Evolutionary conservation across 2,797 vertebrate genomes (phyloP).

Genomic region (Octomys mimax): DNA sequence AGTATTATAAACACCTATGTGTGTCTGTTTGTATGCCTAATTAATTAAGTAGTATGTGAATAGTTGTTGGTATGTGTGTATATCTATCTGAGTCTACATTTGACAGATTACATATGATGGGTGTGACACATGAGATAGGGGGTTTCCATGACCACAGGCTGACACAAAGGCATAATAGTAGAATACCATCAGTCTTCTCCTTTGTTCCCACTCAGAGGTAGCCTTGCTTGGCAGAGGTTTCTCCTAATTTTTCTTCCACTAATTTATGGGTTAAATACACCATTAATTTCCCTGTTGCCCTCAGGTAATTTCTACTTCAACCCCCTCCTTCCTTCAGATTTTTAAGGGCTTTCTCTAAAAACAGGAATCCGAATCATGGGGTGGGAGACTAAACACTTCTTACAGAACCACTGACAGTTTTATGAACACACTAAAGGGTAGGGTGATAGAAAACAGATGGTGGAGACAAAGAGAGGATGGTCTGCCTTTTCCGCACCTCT

Average conservation of each 20-base stretch:
- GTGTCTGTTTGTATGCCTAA: neutral
- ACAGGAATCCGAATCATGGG: neutral
- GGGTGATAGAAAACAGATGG: neutral
- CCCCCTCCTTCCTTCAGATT: neutral
- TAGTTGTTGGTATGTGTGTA: constrained; percentile 5
- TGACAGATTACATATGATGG: neutral
- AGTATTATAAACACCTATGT: neutral
- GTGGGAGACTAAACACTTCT: neutral
- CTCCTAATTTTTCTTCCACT: constrained; percentile 34
- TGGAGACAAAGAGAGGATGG: neutral
- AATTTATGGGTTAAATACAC: neutral
- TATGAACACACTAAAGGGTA: neutral
- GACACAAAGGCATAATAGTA: neutral
- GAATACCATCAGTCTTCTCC: neutral
- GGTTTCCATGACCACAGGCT: neutral
- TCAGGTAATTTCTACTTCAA: constrained; percentile 14
- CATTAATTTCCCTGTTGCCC: constrained; percentile 17
- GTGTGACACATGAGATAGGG: neutral
- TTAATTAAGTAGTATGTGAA: constrained; percentile 26
- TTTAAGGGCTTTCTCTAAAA: constrained; percentile 33
- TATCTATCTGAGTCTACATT: constrained; percentile 5
- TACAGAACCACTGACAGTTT: neutral
- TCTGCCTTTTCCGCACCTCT: neutral
- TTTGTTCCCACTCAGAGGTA: neutral
- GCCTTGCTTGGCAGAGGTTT: constrained; percentile 40